Evolutionary conservation across 64 coral and sea anemone species (phyloP).

Genomic region (Dendrophyllia cribrosa): DNA sequence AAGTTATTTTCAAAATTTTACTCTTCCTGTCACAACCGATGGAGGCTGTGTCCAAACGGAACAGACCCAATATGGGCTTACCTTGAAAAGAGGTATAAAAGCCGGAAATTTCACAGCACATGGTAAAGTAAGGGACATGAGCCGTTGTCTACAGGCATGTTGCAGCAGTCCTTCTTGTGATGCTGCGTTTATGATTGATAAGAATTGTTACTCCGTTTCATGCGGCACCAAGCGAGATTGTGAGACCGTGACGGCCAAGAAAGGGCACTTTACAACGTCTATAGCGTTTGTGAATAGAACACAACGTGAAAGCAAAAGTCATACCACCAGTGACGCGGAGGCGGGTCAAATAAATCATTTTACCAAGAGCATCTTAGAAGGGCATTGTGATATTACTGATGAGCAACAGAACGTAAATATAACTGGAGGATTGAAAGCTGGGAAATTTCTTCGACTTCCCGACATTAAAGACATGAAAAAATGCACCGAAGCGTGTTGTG

Average conservation of each 20-base stretch:
- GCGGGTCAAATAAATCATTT: background rate
- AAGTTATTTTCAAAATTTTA: conserved; percentile 5
- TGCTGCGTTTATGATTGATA: conserved; percentile 82
- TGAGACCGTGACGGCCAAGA: conserved; percentile 51
- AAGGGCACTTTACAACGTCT: conserved; percentile 34
- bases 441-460: conserved; percentile 83
- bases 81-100: conserved; percentile 71
- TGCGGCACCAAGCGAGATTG: conserved; percentile 51
- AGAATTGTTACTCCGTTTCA: conserved; percentile 64
- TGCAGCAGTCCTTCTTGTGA: conserved; percentile 61
- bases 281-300: conserved; percentile 62
- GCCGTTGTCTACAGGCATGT: conserved; percentile 59
- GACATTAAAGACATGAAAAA: conserved; percentile 50
- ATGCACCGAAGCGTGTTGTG: conserved; percentile 75
- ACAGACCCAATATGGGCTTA: conserved; percentile 39
- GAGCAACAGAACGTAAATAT: conserved; percentile 73
- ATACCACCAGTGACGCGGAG: background rate
- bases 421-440: conserved; percentile 84
- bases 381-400: conserved; percentile 59
- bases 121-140: conserved; percentile 57
- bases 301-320: background rate
- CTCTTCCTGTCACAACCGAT: background rate
- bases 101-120: conserved; percentile 81
- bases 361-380: conserved; percentile 37
- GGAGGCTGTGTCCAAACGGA: conserved; percentile 5